A percentile compares a stretch with the other conserved stretches of the same genome.
phyloP scores from a whole-genome alignment of 2,888 invertebrate genomes.

The Stenotaenia linearis region DNA sequence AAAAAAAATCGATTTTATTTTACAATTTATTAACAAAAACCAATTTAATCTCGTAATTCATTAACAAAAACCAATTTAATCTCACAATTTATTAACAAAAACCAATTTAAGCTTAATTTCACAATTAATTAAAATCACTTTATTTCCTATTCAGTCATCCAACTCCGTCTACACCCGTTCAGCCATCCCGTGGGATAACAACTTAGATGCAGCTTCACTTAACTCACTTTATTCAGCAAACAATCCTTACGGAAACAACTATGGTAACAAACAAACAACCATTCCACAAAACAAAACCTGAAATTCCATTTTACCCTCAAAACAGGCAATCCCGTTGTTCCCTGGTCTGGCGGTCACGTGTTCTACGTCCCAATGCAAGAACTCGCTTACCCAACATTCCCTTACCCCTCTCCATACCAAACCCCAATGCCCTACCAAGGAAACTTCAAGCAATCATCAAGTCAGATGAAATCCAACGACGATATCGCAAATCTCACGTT shows the following conservation, averaged over 20 bases:
- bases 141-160: neutral
- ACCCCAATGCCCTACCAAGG: neutral
- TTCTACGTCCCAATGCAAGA: constrained; percentile 6
- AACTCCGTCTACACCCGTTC: neutral
- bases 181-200: neutral
- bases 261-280: neutral
- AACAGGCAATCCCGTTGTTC: neutral
- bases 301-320: neutral
- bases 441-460: neutral
- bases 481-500: neutral
- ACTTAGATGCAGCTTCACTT: neutral
- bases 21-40: no score
- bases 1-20: no score
- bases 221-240: neutral
- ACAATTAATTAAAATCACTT: neutral
- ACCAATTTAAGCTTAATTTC: no score
- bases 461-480: neutral
- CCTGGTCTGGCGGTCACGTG: neutral
- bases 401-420: neutral
- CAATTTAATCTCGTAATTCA: no score
- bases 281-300: no score
- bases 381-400: neutral
- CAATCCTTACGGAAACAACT: neutral
- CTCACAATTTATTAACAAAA: no score
- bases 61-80: no score